These are phyloP conservation scores for Rousettus madagascariensis DNA, from an alignment of 2,797 vertebrate genomes.

Conservation along the genomic window DNA sequence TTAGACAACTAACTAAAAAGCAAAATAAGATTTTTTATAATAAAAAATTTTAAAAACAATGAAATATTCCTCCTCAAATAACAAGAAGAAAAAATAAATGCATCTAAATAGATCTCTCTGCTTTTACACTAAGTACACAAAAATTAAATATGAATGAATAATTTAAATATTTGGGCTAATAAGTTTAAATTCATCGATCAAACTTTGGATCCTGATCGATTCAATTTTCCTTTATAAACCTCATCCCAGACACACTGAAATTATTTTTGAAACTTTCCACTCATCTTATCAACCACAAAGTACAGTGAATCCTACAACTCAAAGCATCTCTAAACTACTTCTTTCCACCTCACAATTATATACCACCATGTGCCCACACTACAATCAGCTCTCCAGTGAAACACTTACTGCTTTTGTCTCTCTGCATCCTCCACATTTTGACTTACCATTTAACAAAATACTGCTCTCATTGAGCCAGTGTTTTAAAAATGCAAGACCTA, in stretches of 20 bases:
- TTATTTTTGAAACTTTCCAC: neutral
- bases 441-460: neutral
- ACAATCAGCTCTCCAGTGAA: neutral
- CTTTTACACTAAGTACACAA: neutral
- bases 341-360: neutral
- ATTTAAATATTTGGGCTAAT: neutral
- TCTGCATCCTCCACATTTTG: neutral
- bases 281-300: neutral
- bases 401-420: neutral
- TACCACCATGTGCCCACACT: rapidly evolving
- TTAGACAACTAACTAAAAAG: neutral
- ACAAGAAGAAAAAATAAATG: neutral
- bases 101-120: neutral
- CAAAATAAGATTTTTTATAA: neutral
- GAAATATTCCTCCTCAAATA: neutral
- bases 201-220: neutral
- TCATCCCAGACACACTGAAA: neutral
- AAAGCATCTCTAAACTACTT: neutral
- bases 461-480: neutral
- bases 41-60: neutral
- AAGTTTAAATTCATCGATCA: neutral
- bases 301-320: neutral
- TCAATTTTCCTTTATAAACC: neutral
- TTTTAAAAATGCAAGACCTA: neutral
- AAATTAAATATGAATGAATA: slow-evolving; percentile 9